Percentiles rank a stretch among this genome's conserved stretches.
Conservation (phyloP, 1,140 invertebrate species). For the Sitodiplosis mosellana region DNA sequence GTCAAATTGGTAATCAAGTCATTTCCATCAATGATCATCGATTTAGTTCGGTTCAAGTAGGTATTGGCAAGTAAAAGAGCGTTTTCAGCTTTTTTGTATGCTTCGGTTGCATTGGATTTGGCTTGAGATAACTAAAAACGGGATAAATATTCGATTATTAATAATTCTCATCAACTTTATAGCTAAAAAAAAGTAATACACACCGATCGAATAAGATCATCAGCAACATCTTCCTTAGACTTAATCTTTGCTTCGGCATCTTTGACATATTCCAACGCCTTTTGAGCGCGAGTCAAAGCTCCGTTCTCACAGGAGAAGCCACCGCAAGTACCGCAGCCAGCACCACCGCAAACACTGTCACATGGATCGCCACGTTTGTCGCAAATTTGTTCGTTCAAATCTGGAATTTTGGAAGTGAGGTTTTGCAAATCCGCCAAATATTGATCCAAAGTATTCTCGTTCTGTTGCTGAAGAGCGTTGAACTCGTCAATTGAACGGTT, state of each 20-base stretch:
- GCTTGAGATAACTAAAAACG: conserved; percentile 25
- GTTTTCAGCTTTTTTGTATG: conserved; percentile 28
- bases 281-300: conserved; percentile 67
- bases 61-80: conserved; percentile 28
- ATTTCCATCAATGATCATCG: conserved; percentile 30
- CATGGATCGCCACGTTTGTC: conserved; percentile 71
- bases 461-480: conserved; percentile 46
- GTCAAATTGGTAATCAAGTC: conserved; percentile 46
- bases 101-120: conserved; percentile 32
- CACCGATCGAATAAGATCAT: conserved; percentile 30
- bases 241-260: conserved; percentile 63
- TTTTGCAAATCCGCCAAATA: conserved; percentile 43
- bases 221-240: conserved; percentile 59
- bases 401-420: conserved; percentile 56
- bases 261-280: conserved; percentile 67
- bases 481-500: conserved; percentile 47
- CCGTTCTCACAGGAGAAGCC: conserved; percentile 77
- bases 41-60: conserved; percentile 29
- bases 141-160: neutral
- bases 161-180: neutral
- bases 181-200: neutral
- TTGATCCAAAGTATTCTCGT: conserved; percentile 42
- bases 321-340: conserved; percentile 80
- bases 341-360: conserved; percentile 80
- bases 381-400: conserved; percentile 78